Evolutionary conservation across 2,797 vertebrate genomes (phyloP), one percentile per base, ranked within the genome.

Genomic region (Decapterus maruadsi): DNA sequence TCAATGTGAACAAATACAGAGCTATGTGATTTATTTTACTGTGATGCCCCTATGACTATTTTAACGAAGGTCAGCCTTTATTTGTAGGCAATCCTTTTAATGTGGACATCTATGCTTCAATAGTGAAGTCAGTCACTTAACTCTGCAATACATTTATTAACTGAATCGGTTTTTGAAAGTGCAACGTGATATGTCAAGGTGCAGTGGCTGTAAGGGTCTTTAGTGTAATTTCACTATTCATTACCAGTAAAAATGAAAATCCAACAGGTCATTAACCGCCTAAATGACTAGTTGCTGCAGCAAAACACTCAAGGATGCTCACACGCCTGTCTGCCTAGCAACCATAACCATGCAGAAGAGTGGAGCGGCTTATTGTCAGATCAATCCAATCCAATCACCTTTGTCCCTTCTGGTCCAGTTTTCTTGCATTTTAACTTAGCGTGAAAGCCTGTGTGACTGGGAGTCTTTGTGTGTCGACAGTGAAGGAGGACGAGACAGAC

Each of bases 71-170:
- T 59, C 57, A 72, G 55, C 46, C n/a, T 57, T 83, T 88, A 81
- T 85, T 58, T 63, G 6, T 42, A 78, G 59, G 75, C 84, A 70
- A 90, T 87, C 69, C 64, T 59, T 73, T 79, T 55, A 77, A 84
- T 88, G 50, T 71, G 76, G 13, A 16, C 0, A 0, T 75, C 69
- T 88, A 79, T 80, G 2, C 43, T 70, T 84, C 66, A 72, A 84
- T 90, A 79, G 72, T 54, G 58, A 76, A 75, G 68, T 56, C 34
- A 4, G 42, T 68, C 48, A 43, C 45, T 50, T 58, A 84, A 68
- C 34, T 54, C 73, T 71, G 6, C 31, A 63, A 80, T 56, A 38
- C 38, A 68, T 69, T 82, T 70, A 68, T 81, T 42, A 71, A 43
- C 34, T 16, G 20, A 58, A 56, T 16, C n/a, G 16, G 17, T 46